Percentiles rank a stretch among this genome's conserved stretches.
Conservation (phyloP, 2,888 invertebrate genomes). For the Volucella inanis region DNA sequence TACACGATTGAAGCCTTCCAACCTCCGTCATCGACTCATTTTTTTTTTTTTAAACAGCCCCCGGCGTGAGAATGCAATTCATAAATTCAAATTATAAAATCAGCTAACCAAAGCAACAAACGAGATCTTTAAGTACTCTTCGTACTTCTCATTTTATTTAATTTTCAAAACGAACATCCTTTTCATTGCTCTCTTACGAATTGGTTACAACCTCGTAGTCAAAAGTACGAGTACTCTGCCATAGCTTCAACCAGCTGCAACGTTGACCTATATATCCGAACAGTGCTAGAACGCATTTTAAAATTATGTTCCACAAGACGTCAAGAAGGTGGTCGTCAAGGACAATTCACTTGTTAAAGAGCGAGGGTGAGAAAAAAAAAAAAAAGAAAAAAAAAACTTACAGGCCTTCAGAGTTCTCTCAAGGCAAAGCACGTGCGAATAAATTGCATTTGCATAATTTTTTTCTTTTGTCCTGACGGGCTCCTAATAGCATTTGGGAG, state of each 20-base stretch:
- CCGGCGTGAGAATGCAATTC: not conserved
- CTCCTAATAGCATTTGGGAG: constrained; percentile 46
- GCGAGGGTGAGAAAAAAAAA: not conserved
- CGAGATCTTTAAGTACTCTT: not conserved
- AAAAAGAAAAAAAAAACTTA: not conserved
- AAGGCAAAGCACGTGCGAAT: constrained; percentile 56
- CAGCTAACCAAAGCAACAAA: not conserved
- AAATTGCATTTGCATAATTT: constrained; percentile 69
- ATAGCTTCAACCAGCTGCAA: constrained; percentile 18
- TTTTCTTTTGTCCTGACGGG: constrained; percentile 16
- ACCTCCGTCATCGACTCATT: no score
- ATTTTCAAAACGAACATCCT: constrained; percentile 32
- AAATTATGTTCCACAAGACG: constrained; percentile 42
- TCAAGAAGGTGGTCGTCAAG: constrained; percentile 57
- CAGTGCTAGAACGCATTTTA: not conserved
- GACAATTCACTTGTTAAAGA: constrained; percentile 52
- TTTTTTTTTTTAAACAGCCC: no score
- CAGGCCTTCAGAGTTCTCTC: constrained; percentile 3
- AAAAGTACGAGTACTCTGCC: not conserved
- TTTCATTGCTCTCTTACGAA: constrained; percentile 19
- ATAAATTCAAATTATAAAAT: not conserved
- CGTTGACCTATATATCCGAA: not conserved
- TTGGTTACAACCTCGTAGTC: not conserved
- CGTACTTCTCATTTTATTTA: constrained; percentile 29
- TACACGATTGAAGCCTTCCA: no score